Base-by-base conservation (phyloP, 2,888 invertebrate genomes). In the Eremobia ochroleuca region DNA sequence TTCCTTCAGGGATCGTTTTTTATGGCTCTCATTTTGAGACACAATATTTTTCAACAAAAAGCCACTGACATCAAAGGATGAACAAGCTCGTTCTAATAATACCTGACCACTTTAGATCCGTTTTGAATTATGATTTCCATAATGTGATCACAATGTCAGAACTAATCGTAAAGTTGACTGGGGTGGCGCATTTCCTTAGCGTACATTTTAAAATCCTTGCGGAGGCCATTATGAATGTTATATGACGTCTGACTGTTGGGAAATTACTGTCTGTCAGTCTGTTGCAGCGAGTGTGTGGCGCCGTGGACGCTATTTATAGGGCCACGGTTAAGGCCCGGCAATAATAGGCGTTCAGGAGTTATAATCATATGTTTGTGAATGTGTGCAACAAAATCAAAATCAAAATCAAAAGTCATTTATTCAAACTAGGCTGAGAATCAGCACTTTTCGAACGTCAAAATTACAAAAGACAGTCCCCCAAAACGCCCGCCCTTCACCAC, bases 141-240 rank as follows among this genome's bases (percentile, higher is more conserved):
- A 85, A 85, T 43, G 74, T 71, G 85, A 75, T 87, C 77, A 77
- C 76, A 85, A 81, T 85, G 76, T 80, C 73, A 76, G 80, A 86
- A 82, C 73, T 69, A 74, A 80, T 88, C 85, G 85, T 89, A 83
- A 89, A 88, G 55, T 75, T n/a, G 73, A 67, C 81, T 79, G 75
- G 86, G 87, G 87, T 82, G 89, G 87, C 86, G 85, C 87, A 91
- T 90, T 91, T 92, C 92, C 89, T 89, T 88, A 81, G 82, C 88
- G 78, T 67, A 68, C 77, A 87, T 90, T 92, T 91, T 91, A 88
- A 90, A 92, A 91, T 90, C 89, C 88, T 91, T 92, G 91, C 91
- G 91, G 87, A 89, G 85, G 90, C 88, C 87, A 90, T 92, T 91
- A 93, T 92, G 89, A 91, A 91, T 89, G 88, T 92, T 91, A 92